Percentiles rank a stretch among this genome's conserved stretches.
Conservation (phyloP, 2,797 vertebrate species). For the Mormyrus hasselquistii region DNA sequence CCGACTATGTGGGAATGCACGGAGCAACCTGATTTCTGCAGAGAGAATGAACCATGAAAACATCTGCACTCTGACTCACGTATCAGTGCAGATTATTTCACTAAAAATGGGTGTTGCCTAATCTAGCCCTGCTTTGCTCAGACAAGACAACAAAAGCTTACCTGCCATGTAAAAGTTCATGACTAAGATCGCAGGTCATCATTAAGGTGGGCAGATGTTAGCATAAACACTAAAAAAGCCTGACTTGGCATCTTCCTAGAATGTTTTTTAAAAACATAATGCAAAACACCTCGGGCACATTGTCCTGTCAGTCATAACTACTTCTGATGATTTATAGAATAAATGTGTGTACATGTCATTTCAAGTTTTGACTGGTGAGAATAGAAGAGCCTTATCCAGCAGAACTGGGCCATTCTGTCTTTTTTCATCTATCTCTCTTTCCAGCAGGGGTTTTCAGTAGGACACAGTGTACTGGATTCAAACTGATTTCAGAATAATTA, state of each 20-base stretch:
- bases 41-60: slow-evolving; percentile 10
- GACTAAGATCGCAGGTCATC: neutral
- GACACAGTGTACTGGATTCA: slow-evolving; percentile 27
- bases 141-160: neutral
- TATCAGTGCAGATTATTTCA: slow-evolving; percentile 10
- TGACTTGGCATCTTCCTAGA: neutral
- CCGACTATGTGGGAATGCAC: slow-evolving; percentile 1
- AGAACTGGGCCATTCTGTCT: neutral
- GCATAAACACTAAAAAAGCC: neutral
- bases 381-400: neutral
- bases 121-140: neutral
- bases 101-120: neutral
- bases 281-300: neutral
- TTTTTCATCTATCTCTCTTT: neutral
- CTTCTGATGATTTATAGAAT: neutral
- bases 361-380: neutral
- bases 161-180: neutral
- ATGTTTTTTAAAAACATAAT: neutral
- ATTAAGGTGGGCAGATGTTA: slow-evolving; percentile 1
- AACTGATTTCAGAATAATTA: slow-evolving; percentile 36
- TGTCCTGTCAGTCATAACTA: slow-evolving; percentile 1
- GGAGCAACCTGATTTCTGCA: neutral
- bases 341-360: neutral
- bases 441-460: slow-evolving; percentile 42
- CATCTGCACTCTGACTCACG: neutral